Percentiles rank a stretch among this genome's conserved stretches.
These are phyloP conservation scores for Elmis aenea DNA, from an alignment of 2,888 invertebrate genomes.

Conservation along the genomic window DNA sequence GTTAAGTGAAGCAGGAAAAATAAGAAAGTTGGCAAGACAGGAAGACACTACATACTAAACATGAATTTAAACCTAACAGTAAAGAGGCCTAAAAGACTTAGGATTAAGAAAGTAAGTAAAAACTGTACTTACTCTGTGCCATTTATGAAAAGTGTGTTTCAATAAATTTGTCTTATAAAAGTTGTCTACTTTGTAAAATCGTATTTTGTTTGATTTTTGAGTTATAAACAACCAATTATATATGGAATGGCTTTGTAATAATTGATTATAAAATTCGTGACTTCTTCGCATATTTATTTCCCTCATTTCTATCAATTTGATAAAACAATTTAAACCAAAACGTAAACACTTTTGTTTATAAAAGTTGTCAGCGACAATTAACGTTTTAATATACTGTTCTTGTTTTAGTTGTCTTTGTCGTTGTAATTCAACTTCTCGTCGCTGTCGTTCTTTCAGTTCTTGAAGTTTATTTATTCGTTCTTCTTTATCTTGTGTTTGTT, in stretches of 20 bases:
- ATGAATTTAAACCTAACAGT: too few species aligned
- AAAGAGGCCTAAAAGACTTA: too few species aligned
- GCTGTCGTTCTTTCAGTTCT: slow-evolving; percentile 56
- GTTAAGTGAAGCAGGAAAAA: too few species aligned
- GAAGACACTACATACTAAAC: too few species aligned
- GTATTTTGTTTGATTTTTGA: too few species aligned
- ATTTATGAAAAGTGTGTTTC: too few species aligned
- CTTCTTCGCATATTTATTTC: slow-evolving; percentile 37
- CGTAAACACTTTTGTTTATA: slow-evolving; percentile 41
- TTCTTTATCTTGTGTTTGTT: slow-evolving; percentile 56
- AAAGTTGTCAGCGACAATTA: slow-evolving; percentile 46
- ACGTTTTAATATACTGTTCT: slow-evolving; percentile 43
- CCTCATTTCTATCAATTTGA: slow-evolving; percentile 37
- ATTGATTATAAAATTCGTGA: slow-evolving; percentile 30
- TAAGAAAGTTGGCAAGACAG: too few species aligned
- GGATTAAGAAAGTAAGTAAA: too few species aligned
- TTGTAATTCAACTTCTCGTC: slow-evolving; percentile 52
- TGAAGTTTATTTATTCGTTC: slow-evolving; percentile 58
- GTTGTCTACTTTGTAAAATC: too few species aligned
- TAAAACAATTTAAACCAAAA: slow-evolving; percentile 41
- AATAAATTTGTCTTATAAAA: too few species aligned
- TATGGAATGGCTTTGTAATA: slow-evolving; percentile 25
- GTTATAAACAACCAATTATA: too few species aligned
- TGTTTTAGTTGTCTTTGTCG: slow-evolving; percentile 55
- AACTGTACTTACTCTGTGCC: too few species aligned